Evolutionary conservation across 1,140 invertebrate species (phyloP).

Genomic region (Atta colombica): DNA sequence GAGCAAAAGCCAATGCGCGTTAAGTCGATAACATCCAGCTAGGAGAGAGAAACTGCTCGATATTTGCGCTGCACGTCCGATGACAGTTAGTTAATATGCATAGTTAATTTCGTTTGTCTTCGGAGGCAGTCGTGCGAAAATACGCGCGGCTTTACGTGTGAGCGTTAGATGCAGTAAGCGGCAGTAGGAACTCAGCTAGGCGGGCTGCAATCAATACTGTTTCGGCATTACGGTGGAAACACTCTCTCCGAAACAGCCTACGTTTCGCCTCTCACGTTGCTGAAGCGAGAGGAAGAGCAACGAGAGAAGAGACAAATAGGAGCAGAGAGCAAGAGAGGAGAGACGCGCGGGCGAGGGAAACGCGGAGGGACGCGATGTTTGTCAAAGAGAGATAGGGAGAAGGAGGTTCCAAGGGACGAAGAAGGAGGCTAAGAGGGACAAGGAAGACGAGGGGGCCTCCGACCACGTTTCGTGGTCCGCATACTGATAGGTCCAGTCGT

Average conservation of each 20-base stretch:
- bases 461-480: conserved; percentile 84
- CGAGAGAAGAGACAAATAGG: conserved; percentile 48
- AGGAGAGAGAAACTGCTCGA: conserved; percentile 25
- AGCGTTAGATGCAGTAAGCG: conserved; percentile 69
- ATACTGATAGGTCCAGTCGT: conserved; percentile 84
- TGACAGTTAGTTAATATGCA: conserved; percentile 62
- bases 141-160: conserved; percentile 66
- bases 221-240: conserved; percentile 86
- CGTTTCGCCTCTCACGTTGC: conserved; percentile 80
- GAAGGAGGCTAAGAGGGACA: conserved; percentile 29
- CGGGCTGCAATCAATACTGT: conserved; percentile 86
- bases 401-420: conserved; percentile 46
- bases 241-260: conserved; percentile 84
- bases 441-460: conserved; percentile 70
- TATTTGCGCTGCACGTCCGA: conserved; percentile 54
- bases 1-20: conserved; percentile 43
- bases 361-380: conserved; percentile 51
- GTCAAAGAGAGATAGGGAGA: conserved; percentile 63
- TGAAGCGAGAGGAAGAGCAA: conserved; percentile 51
- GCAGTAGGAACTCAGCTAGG: conserved; percentile 74
- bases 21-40: conserved; percentile 37
- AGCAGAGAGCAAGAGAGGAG: not conserved
- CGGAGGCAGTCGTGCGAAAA: conserved; percentile 52
- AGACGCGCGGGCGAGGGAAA: conserved; percentile 30
- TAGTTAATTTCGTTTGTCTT: conserved; percentile 65